These are phyloP conservation scores for Zapornia atra DNA, from an alignment of 2,113 vertebrate genomes.

Conservation along the genomic window DNA sequence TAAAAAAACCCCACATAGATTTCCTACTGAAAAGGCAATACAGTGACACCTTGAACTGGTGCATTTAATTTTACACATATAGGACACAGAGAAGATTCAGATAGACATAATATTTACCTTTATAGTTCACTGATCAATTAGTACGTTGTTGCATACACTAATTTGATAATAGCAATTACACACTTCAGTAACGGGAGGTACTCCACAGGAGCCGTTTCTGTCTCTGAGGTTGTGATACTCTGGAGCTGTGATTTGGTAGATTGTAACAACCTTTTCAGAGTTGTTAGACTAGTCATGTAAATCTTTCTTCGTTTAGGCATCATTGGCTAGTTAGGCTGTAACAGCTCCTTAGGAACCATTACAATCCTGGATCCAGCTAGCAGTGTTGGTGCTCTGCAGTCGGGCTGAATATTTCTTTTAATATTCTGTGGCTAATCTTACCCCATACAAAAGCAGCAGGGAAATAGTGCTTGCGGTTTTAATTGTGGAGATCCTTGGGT, in stretches of 20 bases:
- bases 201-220: constrained; percentile 5
- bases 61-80: neutral
- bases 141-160: constrained; percentile 12
- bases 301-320: constrained; percentile 34
- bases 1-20: neutral
- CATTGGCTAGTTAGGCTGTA: constrained; percentile 1
- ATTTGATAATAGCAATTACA: constrained; percentile 36
- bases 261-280: neutral
- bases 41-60: neutral
- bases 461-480: neutral
- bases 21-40: neutral
- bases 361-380: neutral
- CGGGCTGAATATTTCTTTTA: neutral
- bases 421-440: neutral
- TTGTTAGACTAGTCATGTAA: constrained; percentile 27
- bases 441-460: neutral
- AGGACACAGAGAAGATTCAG: neutral
- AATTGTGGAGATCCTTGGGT: neutral
- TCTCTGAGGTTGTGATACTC: neutral
- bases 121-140: constrained; percentile 14
- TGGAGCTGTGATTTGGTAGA: neutral
- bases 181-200: neutral
- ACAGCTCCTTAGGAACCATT: neutral
- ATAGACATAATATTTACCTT: constrained; percentile 30
- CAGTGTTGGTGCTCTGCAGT: neutral